Evolutionary conservation across 2,888 invertebrate species (phyloP), one percentile per base, ranked within the genome.

Genomic region (Malacosoma neustria): DNA sequence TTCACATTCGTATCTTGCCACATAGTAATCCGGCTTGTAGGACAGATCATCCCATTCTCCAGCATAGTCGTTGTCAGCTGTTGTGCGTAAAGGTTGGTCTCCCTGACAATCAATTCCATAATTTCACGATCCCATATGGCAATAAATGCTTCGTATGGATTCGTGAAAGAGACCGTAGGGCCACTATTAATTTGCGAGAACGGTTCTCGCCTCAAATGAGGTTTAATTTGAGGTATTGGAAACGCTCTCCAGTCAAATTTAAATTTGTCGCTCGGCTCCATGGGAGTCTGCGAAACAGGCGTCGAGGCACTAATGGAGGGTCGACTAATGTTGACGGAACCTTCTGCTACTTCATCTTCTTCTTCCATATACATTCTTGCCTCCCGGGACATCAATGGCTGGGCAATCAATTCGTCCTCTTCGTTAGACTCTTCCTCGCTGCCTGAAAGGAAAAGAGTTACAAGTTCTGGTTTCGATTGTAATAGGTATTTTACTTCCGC

Each of bases 11-110:
- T 43, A 11, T 40, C 33, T 5, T 32, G 22, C 47, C 46, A 48
- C 4, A 11, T 11, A 4, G 13, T 32, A n/a, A 51, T 43, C 1
- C 49, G 39, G 33, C 49, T 49, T 12, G 9, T 15, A 5, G 48
- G 48, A 29, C n/a, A 11, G 14, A 47, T 11, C 11, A 7, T 7
- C 11, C 30, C 30, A 12, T 14, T 35, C 29, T 15, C 30, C 13
- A 40, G 14, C 38, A 39, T 30, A 3, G 31, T 3, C 3, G 31
- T n/a, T 14, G 42, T 46, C n/a, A 48, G 2, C 32, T 54, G 40
- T 39, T 59, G 49, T n/a, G 55, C 55, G 37, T 59, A 57, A 11
- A 15, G 36, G 30, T 59, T 61, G 0, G 56, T 61, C 34, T 58
- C 51, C 5, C 4, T 4, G 3, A 30, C 51, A 13, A 58, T 56